Base-by-base conservation (phyloP, 2,797 vertebrate species). In the Nothura maculosa region DNA sequence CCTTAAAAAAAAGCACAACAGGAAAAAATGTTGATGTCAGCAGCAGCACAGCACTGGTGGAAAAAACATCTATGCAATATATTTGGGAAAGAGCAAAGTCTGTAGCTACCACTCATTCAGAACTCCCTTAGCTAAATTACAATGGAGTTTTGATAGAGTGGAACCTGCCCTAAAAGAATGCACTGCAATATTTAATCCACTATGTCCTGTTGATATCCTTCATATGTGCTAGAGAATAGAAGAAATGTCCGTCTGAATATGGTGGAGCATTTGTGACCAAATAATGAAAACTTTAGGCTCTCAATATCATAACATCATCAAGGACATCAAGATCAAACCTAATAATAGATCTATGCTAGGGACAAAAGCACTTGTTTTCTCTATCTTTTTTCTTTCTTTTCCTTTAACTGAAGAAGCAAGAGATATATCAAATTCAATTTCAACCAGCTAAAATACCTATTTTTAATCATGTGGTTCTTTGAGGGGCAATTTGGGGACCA, bases 1-100 rank as follows among this genome's bases (percentile, higher is more conserved):
- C 99, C 99, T 99, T 88, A 72, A 90, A 79, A 90, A 66, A 91
- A 48, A 62, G 12, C 10, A 89, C 67, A 90, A 79, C 90, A 62
- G 91, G 45, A 10, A 52, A 84, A 62, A 30, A 4, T 2, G 9
- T 85, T 63, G 74, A 52, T 5, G 3, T 68, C 27, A 54, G 32
- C 11, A 74, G 36, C 66, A 87, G 30, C 8, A 27, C 0, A 87
- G 28, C 40, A 50, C 14, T 70, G 22, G 61, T 24, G 22, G 66
- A 69, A 85, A 70, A 1, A 75, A 22, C 21, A 43, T 13, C 75
- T 87, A 63, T 24, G 6, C 18, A 2, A 3, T 34, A 2, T 52
- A 42, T 83, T 80, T 79, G 32, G 81, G 63, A 76, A 89, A 34
- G 42, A 34, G 45, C 3, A 16, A 73, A 48, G 12, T 64, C 63